phyloP scores from a whole-genome alignment of 2,888 invertebrate species.

The Dryococelus australis region DNA sequence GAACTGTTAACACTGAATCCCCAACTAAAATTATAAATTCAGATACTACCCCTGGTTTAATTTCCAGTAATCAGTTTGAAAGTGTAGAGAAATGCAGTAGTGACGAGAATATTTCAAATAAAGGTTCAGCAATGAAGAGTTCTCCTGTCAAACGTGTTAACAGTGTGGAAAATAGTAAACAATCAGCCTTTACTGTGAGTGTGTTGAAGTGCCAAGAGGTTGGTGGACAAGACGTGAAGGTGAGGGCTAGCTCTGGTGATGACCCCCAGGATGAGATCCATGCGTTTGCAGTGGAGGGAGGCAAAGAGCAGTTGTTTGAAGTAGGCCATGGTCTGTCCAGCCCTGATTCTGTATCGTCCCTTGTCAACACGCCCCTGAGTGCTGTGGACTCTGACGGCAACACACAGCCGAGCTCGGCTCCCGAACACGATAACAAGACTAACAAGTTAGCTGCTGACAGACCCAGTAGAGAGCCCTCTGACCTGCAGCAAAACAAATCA shows the following conservation, averaged over 20 bases:
- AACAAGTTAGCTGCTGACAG: not conserved
- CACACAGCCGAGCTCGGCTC: too few relatives aligned
- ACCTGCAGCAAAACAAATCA: not conserved
- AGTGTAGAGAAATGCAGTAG: not conserved
- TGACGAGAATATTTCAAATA: not conserved
- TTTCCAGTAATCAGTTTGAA: not conserved
- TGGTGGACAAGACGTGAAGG: not conserved
- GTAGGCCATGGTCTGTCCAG: constrained; percentile 31
- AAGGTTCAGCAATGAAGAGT: not conserved
- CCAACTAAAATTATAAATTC: not conserved
- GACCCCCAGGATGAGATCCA: constrained; percentile 36
- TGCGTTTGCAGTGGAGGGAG: constrained; percentile 53
- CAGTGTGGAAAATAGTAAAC: not conserved
- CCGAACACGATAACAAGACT: too few relatives aligned
- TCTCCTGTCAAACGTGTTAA: not conserved
- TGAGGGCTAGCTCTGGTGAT: not conserved
- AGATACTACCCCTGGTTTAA: not conserved
- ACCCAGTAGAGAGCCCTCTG: not conserved
- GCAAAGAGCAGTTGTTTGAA: constrained; percentile 57
- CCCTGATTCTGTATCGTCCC: constrained; percentile 33
- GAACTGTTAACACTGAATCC: not conserved
- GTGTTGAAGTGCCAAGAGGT: too few relatives aligned
- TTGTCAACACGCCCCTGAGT: not conserved
- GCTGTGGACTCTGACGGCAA: too few relatives aligned
- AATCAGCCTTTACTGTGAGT: too few relatives aligned